Base-by-base conservation (phyloP, 2,888 invertebrate genomes). In the Scaptomyza cyrtandrae region DNA sequence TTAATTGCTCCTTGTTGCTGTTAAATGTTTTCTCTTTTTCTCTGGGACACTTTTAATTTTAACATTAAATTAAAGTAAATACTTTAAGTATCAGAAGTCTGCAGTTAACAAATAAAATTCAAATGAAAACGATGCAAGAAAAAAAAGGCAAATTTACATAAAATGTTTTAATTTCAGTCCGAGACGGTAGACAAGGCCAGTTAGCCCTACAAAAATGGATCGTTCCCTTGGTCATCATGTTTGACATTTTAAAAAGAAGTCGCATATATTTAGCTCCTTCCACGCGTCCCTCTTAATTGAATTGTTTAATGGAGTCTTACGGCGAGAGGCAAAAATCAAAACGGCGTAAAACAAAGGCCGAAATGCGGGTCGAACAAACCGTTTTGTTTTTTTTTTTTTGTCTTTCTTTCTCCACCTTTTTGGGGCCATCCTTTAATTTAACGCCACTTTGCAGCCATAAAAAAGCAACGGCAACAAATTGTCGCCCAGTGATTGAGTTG, bases 291-390 rank as follows among this genome's bases (percentile, higher is more conserved):
- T 24, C 66, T 78, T 89, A 86, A 86, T 86, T 86, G 89, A 86
- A 86, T 86, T 89, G 89, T 86, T 87, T 87, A 87, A 89, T 87
- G 88, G 80, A 82, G 78, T 82, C 86, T 79, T 86, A 63, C 79
- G 66, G 57, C 65, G 56, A 71, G 71, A 45, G 69, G 52, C 3
- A 61, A 69, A 81, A 87, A 87, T 82, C 82, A 87, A 81, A 82
- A 68, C 77, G 80, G 72, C 86, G 87, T 82, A 80, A 88, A 86
- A 80, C 84, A 71, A 86, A 84, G 56, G 60, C 65, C 56, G n/a
- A 70, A 41, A 81, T 87, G 71, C 85, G 86, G 86, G 86, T 85
- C 80, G 53, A 43, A 54, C 71, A 69, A 72, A 68, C 67, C 67
- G 57, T 61, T 13, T 16, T 44, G 29, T n/a, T 14, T 48, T 7